Evolutionary conservation across 2,888 invertebrate genomes (phyloP).

Genomic region (Odontocerum albicorne): DNA sequence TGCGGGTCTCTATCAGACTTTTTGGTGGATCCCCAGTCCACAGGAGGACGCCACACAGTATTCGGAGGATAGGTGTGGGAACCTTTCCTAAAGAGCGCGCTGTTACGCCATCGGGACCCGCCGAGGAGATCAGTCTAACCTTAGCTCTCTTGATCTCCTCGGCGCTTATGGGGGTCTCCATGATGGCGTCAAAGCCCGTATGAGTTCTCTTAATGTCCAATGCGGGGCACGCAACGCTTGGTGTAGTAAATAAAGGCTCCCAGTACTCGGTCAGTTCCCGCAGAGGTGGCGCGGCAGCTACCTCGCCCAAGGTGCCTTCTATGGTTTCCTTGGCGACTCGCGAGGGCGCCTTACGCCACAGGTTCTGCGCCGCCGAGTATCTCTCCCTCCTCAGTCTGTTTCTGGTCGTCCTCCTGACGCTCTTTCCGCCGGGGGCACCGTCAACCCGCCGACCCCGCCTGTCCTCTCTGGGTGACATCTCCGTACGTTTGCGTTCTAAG

Average conservation of each 20-base stretch:
- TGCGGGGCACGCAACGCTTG: background rate
- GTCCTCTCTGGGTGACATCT: background rate
- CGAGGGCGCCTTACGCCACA: background rate
- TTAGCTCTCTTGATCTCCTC: background rate
- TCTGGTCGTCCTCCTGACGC: background rate
- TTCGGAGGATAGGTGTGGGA: background rate
- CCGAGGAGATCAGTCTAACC: background rate
- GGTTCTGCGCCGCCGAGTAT: background rate
- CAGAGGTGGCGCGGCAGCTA: background rate
- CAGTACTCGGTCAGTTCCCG: background rate
- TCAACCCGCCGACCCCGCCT: background rate
- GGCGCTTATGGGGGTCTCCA: background rate
- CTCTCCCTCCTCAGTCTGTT: background rate
- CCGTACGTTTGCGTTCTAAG: too few relatives aligned
- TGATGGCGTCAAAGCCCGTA: background rate
- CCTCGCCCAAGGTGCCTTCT: background rate
- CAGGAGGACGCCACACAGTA: background rate
- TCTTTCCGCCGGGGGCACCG: background rate
- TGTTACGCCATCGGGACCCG: slow-evolving; percentile 1
- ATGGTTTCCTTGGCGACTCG: background rate
- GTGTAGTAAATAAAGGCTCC: background rate
- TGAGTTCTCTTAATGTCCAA: background rate
- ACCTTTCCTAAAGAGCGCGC: background rate
- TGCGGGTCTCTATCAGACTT: background rate
- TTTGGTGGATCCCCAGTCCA: background rate